Evolutionary conservation across 2,113 vertebrate species (phyloP).

Genomic region (Rynchops niger): DNA sequence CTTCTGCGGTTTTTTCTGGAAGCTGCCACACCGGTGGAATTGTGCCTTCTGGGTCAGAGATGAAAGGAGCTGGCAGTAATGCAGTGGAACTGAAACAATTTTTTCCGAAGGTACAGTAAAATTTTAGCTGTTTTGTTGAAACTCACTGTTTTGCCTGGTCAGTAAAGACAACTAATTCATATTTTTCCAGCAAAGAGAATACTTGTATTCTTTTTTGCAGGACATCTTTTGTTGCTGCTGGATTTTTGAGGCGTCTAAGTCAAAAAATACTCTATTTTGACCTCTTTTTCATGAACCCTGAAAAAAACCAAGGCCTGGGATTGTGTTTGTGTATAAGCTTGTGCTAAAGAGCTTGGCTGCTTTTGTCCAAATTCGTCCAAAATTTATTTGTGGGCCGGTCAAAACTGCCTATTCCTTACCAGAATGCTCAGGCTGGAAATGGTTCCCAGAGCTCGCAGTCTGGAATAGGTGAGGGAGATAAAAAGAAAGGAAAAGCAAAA

Average conservation of each 20-base stretch:
- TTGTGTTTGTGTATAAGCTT: background rate
- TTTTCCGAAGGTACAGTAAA: background rate
- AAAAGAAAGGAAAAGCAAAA: background rate
- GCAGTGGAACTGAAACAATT: background rate
- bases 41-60: conserved; percentile 52
- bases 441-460: background rate
- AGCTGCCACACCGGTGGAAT: background rate
- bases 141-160: background rate
- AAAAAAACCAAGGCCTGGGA: background rate
- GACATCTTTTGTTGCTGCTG: background rate
- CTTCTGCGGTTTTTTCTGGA: background rate
- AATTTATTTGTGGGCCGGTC: background rate
- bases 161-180: background rate
- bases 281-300: background rate
- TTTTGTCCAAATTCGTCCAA: background rate
- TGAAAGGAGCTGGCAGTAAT: conserved; percentile 32
- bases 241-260: background rate
- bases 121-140: background rate
- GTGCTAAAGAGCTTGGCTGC: background rate
- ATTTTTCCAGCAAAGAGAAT: background rate
- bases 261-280: background rate
- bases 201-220: background rate
- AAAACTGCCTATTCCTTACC: background rate
- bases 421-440: fast-evolving
- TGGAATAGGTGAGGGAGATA: background rate